Conservation (phyloP, 2,797 vertebrate species). For the Helicolenus hilgendorfi region DNA sequence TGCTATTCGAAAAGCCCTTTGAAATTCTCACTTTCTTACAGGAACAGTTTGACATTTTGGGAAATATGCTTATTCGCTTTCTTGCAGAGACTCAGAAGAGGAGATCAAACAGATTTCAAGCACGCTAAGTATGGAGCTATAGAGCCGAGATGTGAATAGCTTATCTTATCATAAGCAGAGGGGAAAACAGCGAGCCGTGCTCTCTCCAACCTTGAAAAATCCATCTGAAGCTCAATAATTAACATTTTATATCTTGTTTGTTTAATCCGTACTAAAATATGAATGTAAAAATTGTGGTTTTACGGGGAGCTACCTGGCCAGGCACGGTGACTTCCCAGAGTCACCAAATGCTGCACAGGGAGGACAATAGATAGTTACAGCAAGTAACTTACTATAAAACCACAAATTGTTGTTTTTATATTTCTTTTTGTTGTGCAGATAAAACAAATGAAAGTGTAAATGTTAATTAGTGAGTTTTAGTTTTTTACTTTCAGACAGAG, state of each 20-base stretch:
- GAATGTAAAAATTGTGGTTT: neutral
- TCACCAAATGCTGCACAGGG: neutral
- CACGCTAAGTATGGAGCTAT: neutral
- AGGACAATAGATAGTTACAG: neutral
- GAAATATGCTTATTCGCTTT: neutral
- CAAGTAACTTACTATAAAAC: neutral
- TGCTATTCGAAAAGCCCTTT: slow-evolving; percentile 26
- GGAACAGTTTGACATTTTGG: slow-evolving; percentile 12
- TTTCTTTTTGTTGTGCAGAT: neutral
- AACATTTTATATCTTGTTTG: neutral
- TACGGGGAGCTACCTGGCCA: neutral
- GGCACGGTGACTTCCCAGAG: neutral
- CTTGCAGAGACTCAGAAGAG: slow-evolving; percentile 8
- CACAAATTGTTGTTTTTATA: neutral
- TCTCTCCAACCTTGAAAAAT: neutral
- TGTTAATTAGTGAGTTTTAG: neutral
- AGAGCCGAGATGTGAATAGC: slow-evolving; percentile 1
- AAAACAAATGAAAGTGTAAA: neutral
- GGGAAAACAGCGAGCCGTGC: neutral
- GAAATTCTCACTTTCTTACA: slow-evolving; percentile 14
- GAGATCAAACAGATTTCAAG: slow-evolving; percentile 35
- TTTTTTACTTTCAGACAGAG: neutral
- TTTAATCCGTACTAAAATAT: neutral
- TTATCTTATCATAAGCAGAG: neutral
- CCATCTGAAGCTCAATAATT: neutral